Evolutionary conservation across 2,888 invertebrate genomes (phyloP).

Genomic region (Stomorhina lunata): DNA sequence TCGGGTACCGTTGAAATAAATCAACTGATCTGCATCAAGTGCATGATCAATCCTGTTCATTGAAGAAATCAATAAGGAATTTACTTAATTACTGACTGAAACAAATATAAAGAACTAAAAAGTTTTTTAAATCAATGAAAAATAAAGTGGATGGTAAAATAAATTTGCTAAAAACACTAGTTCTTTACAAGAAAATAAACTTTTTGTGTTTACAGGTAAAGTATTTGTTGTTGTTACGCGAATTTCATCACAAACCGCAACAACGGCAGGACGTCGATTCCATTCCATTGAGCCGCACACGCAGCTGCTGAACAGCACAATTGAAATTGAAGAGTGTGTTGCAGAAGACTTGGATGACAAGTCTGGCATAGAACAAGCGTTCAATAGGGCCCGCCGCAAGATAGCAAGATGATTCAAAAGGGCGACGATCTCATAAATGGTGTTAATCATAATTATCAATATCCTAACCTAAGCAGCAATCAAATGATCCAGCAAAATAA

Average conservation of each 20-base stretch:
- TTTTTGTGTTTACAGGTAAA: conserved; percentile 55
- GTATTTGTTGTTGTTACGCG: conserved; percentile 53
- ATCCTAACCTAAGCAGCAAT: conserved; percentile 10
- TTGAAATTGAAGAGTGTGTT: conserved; percentile 31
- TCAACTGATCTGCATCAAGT: conserved; percentile 7
- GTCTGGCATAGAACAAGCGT: conserved; percentile 50
- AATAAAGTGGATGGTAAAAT: conserved; percentile 65
- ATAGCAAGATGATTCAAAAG: conserved; percentile 67
- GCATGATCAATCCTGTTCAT: conserved; percentile 41
- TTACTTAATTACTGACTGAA: conserved; percentile 16
- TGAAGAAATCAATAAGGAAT: background rate
- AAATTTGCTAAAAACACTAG: background rate
- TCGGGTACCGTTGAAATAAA: conserved; percentile 24
- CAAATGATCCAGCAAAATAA: conserved; percentile 19
- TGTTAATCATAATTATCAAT: conserved; percentile 42
- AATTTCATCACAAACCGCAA: conserved; percentile 70
- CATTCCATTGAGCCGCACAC: conserved; percentile 23
- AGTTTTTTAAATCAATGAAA: conserved; percentile 66
- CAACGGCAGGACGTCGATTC: conserved; percentile 60
- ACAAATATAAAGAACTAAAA: conserved; percentile 53
- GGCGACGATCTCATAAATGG: conserved; percentile 63
- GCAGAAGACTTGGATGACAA: conserved; percentile 38
- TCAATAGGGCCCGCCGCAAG: conserved; percentile 53
- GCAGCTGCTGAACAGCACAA: conserved; percentile 41
- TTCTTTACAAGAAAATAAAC: background rate